phyloP scores from a whole-genome alignment of 2,888 invertebrate genomes.

The Rotaria sp. region DNA sequence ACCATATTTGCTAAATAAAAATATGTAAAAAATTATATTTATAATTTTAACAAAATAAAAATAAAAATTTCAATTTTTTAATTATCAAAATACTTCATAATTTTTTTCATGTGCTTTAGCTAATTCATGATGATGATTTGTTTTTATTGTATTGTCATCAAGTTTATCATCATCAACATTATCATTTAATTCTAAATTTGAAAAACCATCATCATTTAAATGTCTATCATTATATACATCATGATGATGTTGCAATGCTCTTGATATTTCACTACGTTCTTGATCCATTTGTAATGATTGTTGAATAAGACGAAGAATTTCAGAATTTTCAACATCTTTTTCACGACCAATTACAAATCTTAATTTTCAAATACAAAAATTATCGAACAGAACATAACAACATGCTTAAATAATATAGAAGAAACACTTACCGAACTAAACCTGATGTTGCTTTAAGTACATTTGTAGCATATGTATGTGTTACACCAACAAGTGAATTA shows the following conservation, averaged over 20 bases:
- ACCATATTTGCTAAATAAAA: neutral
- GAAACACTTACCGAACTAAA: neutral
- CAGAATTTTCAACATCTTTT: constrained; percentile 88
- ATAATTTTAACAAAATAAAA: too few relatives aligned
- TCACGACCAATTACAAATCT: constrained; percentile 71
- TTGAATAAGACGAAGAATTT: constrained; percentile 89
- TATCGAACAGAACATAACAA: too few relatives aligned
- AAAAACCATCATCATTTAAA: neutral
- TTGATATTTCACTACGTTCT: constrained; percentile 71
- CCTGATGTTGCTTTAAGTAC: constrained; percentile 63
- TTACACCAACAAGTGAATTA: constrained; percentile 92
- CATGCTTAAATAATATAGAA: neutral
- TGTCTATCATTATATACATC: neutral
- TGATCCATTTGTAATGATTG: constrained; percentile 85
- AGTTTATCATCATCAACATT: neutral
- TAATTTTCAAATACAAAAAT: constrained; percentile 31
- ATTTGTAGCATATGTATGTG: constrained; percentile 94
- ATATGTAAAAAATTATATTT: neutral
- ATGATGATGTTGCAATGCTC: neutral
- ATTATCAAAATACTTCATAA: neutral
- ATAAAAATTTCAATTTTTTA: too few relatives aligned
- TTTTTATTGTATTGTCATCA: neutral
- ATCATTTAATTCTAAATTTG: constrained; percentile 20
- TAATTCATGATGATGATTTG: neutral
- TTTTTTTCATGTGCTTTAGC: neutral